These are phyloP conservation scores for Hestina assimilis DNA, from an alignment of 1,140 invertebrate genomes.

Conservation along the genomic window DNA sequence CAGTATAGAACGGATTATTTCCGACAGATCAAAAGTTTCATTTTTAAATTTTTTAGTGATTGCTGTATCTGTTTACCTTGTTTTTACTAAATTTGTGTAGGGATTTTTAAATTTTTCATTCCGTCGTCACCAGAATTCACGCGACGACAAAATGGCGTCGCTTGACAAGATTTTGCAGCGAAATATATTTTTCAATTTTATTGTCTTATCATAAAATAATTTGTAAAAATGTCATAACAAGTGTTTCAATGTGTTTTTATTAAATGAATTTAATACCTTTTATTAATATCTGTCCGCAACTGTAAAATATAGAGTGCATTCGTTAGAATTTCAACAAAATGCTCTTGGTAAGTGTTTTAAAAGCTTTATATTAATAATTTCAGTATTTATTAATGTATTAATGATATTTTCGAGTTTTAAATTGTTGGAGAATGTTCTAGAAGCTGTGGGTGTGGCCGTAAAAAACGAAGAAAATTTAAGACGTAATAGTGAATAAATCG, in stretches of 20 bases:
- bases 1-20: conserved; percentile 63
- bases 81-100: conserved; percentile 56
- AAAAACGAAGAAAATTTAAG: conserved; percentile 60
- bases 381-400: conserved; percentile 50
- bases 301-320: conserved; percentile 60
- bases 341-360: conserved; percentile 75
- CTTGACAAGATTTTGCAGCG: conserved; percentile 75
- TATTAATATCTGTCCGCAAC: conserved; percentile 41
- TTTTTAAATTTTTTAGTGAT: conserved; percentile 72
- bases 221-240: conserved; percentile 48
- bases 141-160: conserved; percentile 79
- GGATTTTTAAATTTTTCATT: conserved; percentile 68
- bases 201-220: conserved; percentile 52
- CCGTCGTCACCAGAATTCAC: conserved; percentile 77
- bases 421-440: conserved; percentile 53
- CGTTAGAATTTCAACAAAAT: conserved; percentile 68
- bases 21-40: conserved; percentile 68
- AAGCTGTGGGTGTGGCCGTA: conserved; percentile 72
- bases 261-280: conserved; percentile 55
- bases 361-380: conserved; percentile 56
- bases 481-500: conserved; percentile 70
- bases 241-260: conserved; percentile 41
- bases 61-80: conserved; percentile 55
- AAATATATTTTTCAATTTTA: conserved; percentile 70
- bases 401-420: conserved; percentile 41